Base-by-base conservation (phyloP, 2,797 vertebrate genomes). In the Vipera latastei region DNA sequence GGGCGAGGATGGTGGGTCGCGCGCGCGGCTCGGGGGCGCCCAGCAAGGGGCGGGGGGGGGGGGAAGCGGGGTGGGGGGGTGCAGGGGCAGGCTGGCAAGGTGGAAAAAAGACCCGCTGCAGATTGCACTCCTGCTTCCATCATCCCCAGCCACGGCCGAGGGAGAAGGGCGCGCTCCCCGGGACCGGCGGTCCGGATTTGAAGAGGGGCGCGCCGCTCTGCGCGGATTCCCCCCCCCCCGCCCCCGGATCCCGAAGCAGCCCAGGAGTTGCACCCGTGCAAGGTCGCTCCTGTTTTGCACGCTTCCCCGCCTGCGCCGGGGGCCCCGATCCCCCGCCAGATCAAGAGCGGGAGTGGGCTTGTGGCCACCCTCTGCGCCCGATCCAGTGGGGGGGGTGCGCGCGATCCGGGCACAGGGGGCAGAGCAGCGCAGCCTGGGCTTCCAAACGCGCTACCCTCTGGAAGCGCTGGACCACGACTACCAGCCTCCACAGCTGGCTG, bases 1-100 rank as follows among this genome's bases (percentile, higher is more conserved):
- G 26, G 48, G 65, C 89, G 13, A 53, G 25, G 57, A 92, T 92
- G 93, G 91, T 65, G 90, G 87, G 95, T 86, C 86, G 53, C 9
- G 28, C 3, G 53, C 3, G 20, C 4, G 25, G 4, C 6, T 18
- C 14, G 1, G 26, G 93, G 60, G 48, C 92, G 90, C 48, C 7
- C 63, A 38, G 1, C 69, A 78, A 44, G 18, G 73, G 18, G 73
- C 7, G 20, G 61, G 53, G 3, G 73, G 25, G 69, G 32, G 32
- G 32, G 32, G 32, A 32, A 32, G 32, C 56, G 93, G 48, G 14
- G 86, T 38, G 73, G 59, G 53, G 55, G 32, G n/a, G 57, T 87
- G 56, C 65, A 55, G 0, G 56, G 38, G 16, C 32, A 18, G 16
- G 32, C 6, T 3, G 69, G 69, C 20, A 9, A 9, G 18, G 38